Base-by-base conservation (phyloP, 2,113 vertebrate species). In the Chaenogobius annularis region DNA sequence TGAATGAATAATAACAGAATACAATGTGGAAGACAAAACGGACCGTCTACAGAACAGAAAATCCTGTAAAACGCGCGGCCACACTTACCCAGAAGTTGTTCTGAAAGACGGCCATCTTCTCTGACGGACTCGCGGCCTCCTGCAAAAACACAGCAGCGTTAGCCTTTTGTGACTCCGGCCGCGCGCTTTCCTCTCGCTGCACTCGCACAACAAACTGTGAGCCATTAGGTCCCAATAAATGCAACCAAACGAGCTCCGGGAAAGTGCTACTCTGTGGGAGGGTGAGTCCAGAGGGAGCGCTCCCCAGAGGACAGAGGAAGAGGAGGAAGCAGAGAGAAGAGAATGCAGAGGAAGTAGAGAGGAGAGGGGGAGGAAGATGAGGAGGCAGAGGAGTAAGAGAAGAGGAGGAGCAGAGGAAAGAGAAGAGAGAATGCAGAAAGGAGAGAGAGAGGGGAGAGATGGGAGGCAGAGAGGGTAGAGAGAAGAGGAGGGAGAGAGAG, bases 71-170 rank as follows among this genome's bases (percentile, higher is more conserved):
- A 31, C n/a, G 23, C 14, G 35, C 0, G 15, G 58, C 7, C 31
- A 17, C 26, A 90, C 93, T 93, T 83, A 94, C 93, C 93, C 93
- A 94, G 85, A 94, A 94, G 86, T 91, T 93, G 88, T 88, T 93
- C 82, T 91, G 90, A 86, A 94, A 94, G 80, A 85, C 80, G 0
- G 92, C 87, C 90, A 92, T 93, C 80, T 89, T 90, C 72, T 63
- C 78, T 84, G 76, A 68, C 66, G 66, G 10, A 44, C 63, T 87
- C 70, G 82, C 61, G 72, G 82, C 62, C 73, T 84, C 77, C 92
- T 94, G 88, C 10, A 55, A 73, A 68, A 70, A 1, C 20, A 58
- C 55, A 26, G 70, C 61, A 9, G 54, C n/a, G 46, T 85, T 70
- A 77, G n/a, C 40, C 40, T 58, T 44, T 12, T 56, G 66, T 31